Percentiles rank a stretch among this genome's conserved stretches.
These are phyloP conservation scores for Dromaius novaehollandiae DNA, from an alignment of 2,113 vertebrate genomes.

Conservation along the genomic window DNA sequence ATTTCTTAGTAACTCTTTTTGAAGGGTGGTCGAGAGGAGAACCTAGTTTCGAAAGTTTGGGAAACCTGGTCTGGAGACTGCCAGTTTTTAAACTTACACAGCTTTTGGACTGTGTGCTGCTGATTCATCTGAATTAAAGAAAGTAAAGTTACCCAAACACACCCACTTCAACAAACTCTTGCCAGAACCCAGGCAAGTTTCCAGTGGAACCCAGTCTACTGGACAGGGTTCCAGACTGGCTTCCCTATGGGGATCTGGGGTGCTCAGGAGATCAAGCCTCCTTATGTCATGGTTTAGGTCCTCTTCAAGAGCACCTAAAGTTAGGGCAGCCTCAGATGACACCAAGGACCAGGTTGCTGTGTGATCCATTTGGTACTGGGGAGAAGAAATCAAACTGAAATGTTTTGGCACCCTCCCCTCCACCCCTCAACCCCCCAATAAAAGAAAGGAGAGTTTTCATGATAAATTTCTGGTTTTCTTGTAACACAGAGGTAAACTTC, in stretches of 20 bases:
- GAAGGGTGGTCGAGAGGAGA: not conserved
- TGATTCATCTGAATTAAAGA: slow-evolving; percentile 28
- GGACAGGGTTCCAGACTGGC: not conserved
- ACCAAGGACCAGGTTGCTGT: not conserved
- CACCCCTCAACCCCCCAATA: not conserved
- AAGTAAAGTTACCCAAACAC: not conserved
- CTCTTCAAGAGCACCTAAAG: not conserved
- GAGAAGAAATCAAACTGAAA: not conserved
- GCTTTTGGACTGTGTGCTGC: slow-evolving; percentile 14
- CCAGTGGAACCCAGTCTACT: not conserved
- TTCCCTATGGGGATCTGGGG: not conserved
- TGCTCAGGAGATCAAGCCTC: not conserved
- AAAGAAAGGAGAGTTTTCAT: not conserved
- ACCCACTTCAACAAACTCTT: not conserved
- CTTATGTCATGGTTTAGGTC: not conserved
- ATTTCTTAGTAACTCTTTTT: not conserved
- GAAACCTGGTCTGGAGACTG: not conserved
- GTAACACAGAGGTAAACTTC: not conserved
- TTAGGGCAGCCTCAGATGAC: not conserved
- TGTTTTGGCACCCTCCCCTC: not conserved
- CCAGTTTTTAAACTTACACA: not conserved
- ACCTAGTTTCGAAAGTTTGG: not conserved
- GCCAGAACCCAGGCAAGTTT: not conserved
- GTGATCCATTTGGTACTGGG: rapidly evolving
- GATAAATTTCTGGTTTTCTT: not conserved